These are phyloP conservation scores for Orbicella faveolata DNA, from an alignment of 64 coral and sea anemone genomes.

Conservation along the genomic window DNA sequence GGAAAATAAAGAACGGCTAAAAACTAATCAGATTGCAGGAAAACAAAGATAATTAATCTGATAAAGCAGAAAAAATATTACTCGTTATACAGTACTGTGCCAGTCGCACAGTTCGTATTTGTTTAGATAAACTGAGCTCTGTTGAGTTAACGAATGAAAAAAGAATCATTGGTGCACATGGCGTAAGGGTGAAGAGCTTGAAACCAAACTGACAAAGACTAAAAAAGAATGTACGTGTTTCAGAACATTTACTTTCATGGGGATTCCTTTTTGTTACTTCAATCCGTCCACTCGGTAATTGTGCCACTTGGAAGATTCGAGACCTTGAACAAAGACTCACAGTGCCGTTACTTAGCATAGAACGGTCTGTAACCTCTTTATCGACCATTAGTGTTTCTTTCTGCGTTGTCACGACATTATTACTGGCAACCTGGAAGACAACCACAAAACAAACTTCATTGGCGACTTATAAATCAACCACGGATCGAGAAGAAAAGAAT, in stretches of 20 bases:
- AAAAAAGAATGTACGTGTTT: neutral
- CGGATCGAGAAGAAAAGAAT: too few species aligned
- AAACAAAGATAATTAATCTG: too few species aligned
- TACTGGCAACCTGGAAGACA: neutral
- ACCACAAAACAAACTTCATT: neutral
- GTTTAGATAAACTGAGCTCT: too few species aligned
- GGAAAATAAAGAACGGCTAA: too few species aligned
- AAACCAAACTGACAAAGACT: neutral
- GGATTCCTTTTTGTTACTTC: neutral
- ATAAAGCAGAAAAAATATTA: too few species aligned
- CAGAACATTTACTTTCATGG: neutral
- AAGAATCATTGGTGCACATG: too few species aligned
- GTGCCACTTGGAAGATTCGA: neutral
- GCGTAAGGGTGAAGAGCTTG: too few species aligned
- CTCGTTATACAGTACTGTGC: too few species aligned
- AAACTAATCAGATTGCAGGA: too few species aligned
- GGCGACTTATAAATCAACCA: too few species aligned
- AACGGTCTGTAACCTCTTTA: neutral
- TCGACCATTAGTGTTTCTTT: neutral
- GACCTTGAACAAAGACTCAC: neutral
- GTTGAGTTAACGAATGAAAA: too few species aligned
- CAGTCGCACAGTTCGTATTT: too few species aligned
- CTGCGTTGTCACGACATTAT: neutral
- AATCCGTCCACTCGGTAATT: neutral
- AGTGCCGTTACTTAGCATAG: neutral